Base-by-base conservation (phyloP, 2,888 invertebrate species). In the Ditula angustiorana region DNA sequence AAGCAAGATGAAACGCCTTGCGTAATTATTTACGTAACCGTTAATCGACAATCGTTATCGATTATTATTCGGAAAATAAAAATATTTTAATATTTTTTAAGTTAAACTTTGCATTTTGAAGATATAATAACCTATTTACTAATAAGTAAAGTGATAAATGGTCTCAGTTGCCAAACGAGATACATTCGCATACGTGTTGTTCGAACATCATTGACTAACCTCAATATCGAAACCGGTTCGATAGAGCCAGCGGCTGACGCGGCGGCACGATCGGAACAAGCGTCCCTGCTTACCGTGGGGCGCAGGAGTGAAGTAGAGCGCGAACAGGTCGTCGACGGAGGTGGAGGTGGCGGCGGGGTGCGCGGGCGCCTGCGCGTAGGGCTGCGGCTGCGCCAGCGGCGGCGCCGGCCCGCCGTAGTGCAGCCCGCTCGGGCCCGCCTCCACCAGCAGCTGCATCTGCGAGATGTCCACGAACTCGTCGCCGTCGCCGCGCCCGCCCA, bases 381-480 rank as follows among this genome's bases (percentile, higher is more conserved):
- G 90, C 79, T 88, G 88, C 58, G 88, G 92, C 80, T 88, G 88
- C 79, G 90, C 88, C 69, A 81, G 87, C 80, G 91, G 91, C 80
- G 91, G 88, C 76, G 86, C 85, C 65, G 92, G 91, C 67, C 91
- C 91, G 67, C 87, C 90, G 81, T 90, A 88, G 84, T 83, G 92
- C 88, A 82, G 87, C 76, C 83, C 93, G 86, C 83, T 94, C 83
- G 82, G 94, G 84, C 90, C 91, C 80, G 91, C 90, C 84, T 96
- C 93, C 75, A 96, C 93, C 76, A 96, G 88, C 84, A 96, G 95
- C 80, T 96, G 96, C 85, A 96, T 96, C 85, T 96, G 96, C 64
- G 96, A 94, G 78, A 96, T 96, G 89, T 97, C 97, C 85, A 97
- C 96, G 90, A 96, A 97, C 90, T 97, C 97, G 90, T 96, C 95